Conservation (phyloP, 2,797 vertebrate species). For the Molossus molossus region DNA sequence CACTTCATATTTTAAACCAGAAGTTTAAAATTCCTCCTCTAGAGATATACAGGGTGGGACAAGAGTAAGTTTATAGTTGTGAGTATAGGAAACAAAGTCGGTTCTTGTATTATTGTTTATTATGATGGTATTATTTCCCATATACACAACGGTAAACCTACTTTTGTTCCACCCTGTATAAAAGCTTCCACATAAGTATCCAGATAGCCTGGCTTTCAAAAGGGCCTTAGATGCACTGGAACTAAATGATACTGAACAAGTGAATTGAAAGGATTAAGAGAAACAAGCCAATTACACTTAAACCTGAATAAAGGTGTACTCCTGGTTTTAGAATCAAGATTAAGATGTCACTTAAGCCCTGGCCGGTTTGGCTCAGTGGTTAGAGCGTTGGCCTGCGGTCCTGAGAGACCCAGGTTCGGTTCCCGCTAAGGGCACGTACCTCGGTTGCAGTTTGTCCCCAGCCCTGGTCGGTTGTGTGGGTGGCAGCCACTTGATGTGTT, state of each 20-base stretch:
- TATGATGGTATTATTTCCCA: background rate
- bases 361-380: too few relatives aligned
- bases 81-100: background rate
- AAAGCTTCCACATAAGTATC: background rate
- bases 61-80: background rate
- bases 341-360: conserved; percentile 28
- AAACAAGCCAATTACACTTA: background rate
- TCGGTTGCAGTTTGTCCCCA: too few relatives aligned
- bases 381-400: too few relatives aligned
- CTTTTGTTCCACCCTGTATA: background rate
- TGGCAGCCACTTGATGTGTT: too few relatives aligned
- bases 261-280: conserved; percentile 10
- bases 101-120: background rate
- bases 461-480: too few relatives aligned
- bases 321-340: background rate
- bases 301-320: background rate
- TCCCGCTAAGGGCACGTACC: too few relatives aligned
- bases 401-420: too few relatives aligned
- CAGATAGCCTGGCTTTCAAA: background rate
- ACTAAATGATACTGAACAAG: background rate
- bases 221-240: background rate
- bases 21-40: background rate
- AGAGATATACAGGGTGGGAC: background rate
- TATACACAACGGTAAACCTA: background rate
- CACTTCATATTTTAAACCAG: conserved; percentile 31